Evolutionary conservation across 1,140 invertebrate genomes (phyloP), one percentile per base, ranked within the genome.

Genomic region (Drosophila auraria): DNA sequence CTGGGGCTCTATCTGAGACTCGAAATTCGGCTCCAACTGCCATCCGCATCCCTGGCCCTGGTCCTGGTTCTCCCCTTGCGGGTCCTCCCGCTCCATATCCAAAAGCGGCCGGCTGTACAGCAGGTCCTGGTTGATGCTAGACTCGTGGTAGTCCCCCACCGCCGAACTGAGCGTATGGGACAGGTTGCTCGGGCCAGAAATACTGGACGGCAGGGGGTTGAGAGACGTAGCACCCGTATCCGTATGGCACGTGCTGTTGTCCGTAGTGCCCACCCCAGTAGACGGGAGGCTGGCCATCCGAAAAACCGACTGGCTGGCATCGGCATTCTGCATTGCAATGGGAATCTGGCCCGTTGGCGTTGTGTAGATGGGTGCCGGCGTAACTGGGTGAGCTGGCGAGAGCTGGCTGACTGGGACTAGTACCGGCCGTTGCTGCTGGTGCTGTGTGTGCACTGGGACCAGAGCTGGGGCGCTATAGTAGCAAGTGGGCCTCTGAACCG

Each of bases 271-370:
- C 25, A 76, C 42, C 2, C 66, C 63, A 50, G 74, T 75, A 17
- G 36, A 66, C 8, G 68, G 64, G 62, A 65, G 75, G 76, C 80
- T 69, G 65, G 70, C 44, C 15, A 71, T 20, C 69, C 70, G 80
- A 80, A 87, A 87, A 82, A 61, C 75, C 75, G 80, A 82, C 65
- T 76, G 83, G 23, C 33, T 56, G n/a, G 5, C 49, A 53, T 30
- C 9, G 14, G 6, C 36, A 40, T 6, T 59, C 14, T 27, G 38
- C 0, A 9, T 58, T 0, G 17, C 40, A 6, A 36, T 11, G 2
- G 45, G 36, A 2, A n/a, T 15, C 6, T 49, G 25, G 8, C 17
- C 5, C 7, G 53, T 15, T 3, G 33, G 30, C 30, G 6, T 20
- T 8, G 58, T 15, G 30, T 12, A 56, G 6, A 9, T 8, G 30